Evolutionary conservation across 2,113 vertebrate species (phyloP).

Genomic region (Meleagris gallopavo): DNA sequence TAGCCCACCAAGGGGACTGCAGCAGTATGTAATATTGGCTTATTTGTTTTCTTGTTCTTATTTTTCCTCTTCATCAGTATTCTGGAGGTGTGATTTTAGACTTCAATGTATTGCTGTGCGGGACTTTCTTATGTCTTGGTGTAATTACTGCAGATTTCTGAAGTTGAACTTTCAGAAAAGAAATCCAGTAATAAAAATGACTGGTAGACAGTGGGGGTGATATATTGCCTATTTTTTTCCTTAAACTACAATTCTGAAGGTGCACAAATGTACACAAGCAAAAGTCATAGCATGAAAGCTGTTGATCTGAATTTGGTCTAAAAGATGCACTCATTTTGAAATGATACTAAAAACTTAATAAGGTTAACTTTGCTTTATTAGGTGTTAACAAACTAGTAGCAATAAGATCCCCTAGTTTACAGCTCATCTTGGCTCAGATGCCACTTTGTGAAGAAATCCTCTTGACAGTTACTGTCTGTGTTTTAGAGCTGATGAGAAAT

Average conservation of each 20-base stretch:
- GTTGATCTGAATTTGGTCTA: not conserved
- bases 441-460: not conserved
- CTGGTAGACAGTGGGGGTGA: not conserved
- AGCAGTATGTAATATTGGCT: constrained; percentile 73
- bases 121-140: constrained; percentile 28
- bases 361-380: not conserved
- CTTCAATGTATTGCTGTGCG: constrained; percentile 63
- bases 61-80: constrained; percentile 70
- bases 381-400: not conserved
- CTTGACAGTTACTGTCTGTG: not conserved
- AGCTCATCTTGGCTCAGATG: not conserved
- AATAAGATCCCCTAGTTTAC: not conserved
- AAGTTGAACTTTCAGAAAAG: not conserved
- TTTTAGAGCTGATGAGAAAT: not conserved
- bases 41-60: constrained; percentile 73
- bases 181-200: not conserved
- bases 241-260: not conserved
- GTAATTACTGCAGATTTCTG: constrained; percentile 60
- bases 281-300: not conserved
- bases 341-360: not conserved
- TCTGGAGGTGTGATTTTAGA: constrained; percentile 69
- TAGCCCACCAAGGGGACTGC: constrained; percentile 78
- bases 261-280: not conserved
- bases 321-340: not conserved
- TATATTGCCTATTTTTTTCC: not conserved